Evolutionary conservation across 2,113 vertebrate genomes (phyloP), one percentile per base, ranked within the genome.

Genomic region (Lamprotornis superbus): DNA sequence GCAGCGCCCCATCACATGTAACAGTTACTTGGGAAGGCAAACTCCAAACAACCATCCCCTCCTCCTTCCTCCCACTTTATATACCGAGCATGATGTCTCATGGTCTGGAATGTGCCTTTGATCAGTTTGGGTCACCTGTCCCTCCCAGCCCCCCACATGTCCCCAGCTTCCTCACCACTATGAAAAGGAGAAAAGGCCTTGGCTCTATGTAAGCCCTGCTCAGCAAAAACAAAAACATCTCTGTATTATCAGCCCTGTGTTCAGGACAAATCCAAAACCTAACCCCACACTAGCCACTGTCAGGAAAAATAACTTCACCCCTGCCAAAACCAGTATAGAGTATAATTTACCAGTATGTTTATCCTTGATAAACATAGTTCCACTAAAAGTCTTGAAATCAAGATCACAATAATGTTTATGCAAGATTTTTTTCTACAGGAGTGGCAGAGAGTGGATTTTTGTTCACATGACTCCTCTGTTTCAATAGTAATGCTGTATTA

Each of bases 1-100:
- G n/a, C 47, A 63, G 6, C 3, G 5, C 9, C 30, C 16, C n/a
- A 61, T 30, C 24, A 40, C 13, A 30, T 1, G 1, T 5, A 56
- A 35, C 3, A 14, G 8, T 11, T 7, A 35, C 20, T 40, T 49
- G 49, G 21, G 40, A 71, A 63, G 21, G 8, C 23, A 63, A 40
- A 42, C 16, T 16, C 15, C 8, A 10, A 55, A 56, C 10, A 39
- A 5, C n/a, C 20, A 55, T 16, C 24, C 28, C 16, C n/a, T 61
- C n/a, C 30, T 40, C 3, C 64, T 55, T 30, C 4, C 11, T 25
- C 17, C 25, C 30, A 15, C 13, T 27, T 49, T 35, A 27, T 11
- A 17, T 4, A 42, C 17, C 8, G 11, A 79, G 13, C 21, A 35
- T 11, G 40, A 47, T 25, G 20, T 6, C n/a, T 47, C 2, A 17